A percentile compares a stretch with the other conserved stretches of the same genome.
Conservation (phyloP, 2,113 vertebrate species). For the Crotophaga sulcirostris region DNA sequence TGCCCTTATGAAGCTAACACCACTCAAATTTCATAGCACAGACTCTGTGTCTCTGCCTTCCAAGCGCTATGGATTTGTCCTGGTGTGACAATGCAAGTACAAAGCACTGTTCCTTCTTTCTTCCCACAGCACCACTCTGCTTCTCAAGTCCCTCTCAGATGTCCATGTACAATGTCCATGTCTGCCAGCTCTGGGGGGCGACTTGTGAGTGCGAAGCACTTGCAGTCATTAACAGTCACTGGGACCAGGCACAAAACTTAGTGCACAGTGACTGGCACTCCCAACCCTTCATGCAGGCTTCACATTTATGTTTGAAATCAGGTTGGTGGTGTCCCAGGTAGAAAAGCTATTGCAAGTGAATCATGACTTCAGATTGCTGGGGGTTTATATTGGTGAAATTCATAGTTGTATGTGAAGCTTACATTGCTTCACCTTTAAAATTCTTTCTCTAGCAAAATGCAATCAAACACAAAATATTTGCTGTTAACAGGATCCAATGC, state of each 20-base stretch:
- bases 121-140: not conserved
- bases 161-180: rapidly evolving
- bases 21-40: not conserved
- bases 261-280: not conserved
- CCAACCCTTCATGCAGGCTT: too few relatives aligned
- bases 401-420: not conserved
- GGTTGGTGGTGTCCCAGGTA: not conserved
- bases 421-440: not conserved
- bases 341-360: not conserved
- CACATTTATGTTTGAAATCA: not conserved
- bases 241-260: not conserved
- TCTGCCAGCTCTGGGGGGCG: not conserved
- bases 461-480: not conserved
- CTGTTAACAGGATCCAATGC: not conserved
- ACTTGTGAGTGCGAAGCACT: not conserved
- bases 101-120: not conserved
- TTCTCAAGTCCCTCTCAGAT: not conserved
- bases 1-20: not conserved
- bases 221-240: not conserved
- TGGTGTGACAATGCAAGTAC: not conserved
- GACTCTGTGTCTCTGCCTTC: not conserved
- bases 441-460: not conserved
- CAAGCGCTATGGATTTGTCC: not conserved
- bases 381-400: not conserved
- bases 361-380: not conserved